phyloP scores from a whole-genome alignment of 2,888 invertebrate genomes.

The Scelioninae gen. 1 region DNA sequence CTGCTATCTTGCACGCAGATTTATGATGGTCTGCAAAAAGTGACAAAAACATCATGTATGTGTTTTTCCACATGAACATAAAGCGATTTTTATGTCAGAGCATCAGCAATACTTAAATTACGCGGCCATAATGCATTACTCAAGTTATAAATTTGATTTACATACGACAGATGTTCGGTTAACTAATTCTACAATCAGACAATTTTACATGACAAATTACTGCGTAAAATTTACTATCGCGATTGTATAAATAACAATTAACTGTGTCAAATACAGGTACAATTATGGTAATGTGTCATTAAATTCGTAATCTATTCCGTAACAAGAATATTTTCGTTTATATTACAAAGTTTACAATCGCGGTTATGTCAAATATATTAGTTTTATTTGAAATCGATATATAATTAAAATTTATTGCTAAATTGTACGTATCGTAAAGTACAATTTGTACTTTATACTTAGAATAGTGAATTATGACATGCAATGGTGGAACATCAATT shows the following conservation, averaged over 20 bases:
- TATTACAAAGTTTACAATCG: too few species aligned
- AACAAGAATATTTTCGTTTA: too few species aligned
- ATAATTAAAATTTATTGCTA: too few species aligned
- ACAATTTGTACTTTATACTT: too few species aligned
- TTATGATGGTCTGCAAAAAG: constrained; percentile 40
- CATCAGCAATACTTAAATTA: constrained; percentile 31
- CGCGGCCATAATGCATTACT: constrained; percentile 47
- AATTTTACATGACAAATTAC: constrained; percentile 27
- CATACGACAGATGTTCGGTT: constrained; percentile 65
- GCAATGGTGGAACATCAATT: too few species aligned
- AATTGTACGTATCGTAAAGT: too few species aligned
- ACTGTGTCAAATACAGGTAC: neutral
- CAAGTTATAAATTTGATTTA: constrained; percentile 57
- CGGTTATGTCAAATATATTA: too few species aligned
- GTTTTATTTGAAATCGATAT: too few species aligned
- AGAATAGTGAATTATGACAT: too few species aligned
- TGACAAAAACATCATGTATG: constrained; percentile 24
- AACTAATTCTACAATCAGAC: constrained; percentile 48
- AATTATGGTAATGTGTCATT: neutral
- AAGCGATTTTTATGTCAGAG: constrained; percentile 28
- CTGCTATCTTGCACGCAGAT: constrained; percentile 32
- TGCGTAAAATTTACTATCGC: neutral
- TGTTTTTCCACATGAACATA: constrained; percentile 34
- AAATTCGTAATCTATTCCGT: too few species aligned
- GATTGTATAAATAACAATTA: neutral